Conservation (phyloP, 2,113 vertebrate species). For the Scomber scombrus region DNA sequence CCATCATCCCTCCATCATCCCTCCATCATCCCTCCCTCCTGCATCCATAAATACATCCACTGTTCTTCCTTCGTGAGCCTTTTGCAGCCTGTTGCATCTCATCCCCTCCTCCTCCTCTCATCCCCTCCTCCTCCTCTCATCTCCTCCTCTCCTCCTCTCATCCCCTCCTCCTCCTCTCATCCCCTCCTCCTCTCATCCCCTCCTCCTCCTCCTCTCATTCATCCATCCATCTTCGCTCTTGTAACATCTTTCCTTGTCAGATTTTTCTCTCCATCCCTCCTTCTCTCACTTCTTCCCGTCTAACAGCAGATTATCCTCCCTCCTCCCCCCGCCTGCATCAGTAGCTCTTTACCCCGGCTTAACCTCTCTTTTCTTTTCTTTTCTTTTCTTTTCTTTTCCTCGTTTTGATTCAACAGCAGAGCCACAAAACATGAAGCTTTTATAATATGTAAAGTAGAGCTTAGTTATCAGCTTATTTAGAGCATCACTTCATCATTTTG, state of each 20-base stretch:
- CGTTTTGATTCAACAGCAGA: background rate
- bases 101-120: too few relatives aligned
- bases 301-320: constrained; percentile 46
- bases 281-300: background rate
- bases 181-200: too few relatives aligned
- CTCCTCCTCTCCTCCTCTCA: too few relatives aligned
- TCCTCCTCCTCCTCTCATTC: background rate
- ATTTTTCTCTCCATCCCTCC: background rate
- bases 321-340: background rate
- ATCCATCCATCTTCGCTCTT: constrained; percentile 11
- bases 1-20: background rate
- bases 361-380: constrained; percentile 30
- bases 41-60: too few relatives aligned
- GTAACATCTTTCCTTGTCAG: background rate
- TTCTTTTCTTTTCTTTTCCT: background rate
- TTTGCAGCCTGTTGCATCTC: too few relatives aligned
- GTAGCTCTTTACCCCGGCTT: constrained; percentile 25
- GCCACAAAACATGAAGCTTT: too few relatives aligned
- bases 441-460: too few relatives aligned
- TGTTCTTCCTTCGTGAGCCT: too few relatives aligned
- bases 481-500: too few relatives aligned
- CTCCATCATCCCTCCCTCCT: too few relatives aligned
- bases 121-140: background rate
- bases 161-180: too few relatives aligned
- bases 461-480: too few relatives aligned